Base-by-base conservation (phyloP, 1,140 invertebrate genomes). In the Dryas iulia region DNA sequence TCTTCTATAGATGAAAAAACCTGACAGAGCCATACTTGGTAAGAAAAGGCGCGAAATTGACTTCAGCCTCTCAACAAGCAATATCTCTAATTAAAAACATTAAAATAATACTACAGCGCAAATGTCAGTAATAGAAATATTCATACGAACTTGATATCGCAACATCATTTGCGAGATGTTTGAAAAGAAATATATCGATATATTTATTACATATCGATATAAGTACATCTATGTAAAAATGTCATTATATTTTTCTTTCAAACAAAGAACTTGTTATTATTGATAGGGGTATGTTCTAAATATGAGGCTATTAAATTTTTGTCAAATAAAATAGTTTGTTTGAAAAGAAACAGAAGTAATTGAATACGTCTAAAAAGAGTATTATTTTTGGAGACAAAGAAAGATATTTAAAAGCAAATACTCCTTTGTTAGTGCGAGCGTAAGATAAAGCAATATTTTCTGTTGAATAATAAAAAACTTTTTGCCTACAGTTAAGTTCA, bases 391-490 rank as follows among this genome's bases (percentile, higher is more conserved):
- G 39, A 47, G 39, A 47, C 39, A 47, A 47, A 47, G 39, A 47
- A 47, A 47, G 14, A 47, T 47, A 47, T 47, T 47, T 47, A 47
- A 47, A 21, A 47, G 39, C 39, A 47, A 47, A 47, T 47, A 47
- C 39, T 18, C 39, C 39, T 47, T 47, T 47, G 39, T 47, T 47
- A 47, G 18, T 47, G 18, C 7, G 39, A 21, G 39, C n/a, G n/a
- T n/a, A n/a, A n/a, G n/a, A n/a, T n/a, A n/a, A n/a, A n/a, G n/a
- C 39, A 47, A 47, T 47, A 47, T 47, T 47, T 47, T 47, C 39
- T 47, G 2, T 47, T 47, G 39, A 47, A 47, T 47, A 47, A 47
- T 47, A 47, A 21, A 39, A 47, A 47, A 21, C 39, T 47, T 47
- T 47, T 47, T 47, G 39, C 39, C 14, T 47, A 47, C 39, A 47